Base-by-base conservation (phyloP, 2,113 vertebrate genomes). In the Gnathonemus longibarbis region DNA sequence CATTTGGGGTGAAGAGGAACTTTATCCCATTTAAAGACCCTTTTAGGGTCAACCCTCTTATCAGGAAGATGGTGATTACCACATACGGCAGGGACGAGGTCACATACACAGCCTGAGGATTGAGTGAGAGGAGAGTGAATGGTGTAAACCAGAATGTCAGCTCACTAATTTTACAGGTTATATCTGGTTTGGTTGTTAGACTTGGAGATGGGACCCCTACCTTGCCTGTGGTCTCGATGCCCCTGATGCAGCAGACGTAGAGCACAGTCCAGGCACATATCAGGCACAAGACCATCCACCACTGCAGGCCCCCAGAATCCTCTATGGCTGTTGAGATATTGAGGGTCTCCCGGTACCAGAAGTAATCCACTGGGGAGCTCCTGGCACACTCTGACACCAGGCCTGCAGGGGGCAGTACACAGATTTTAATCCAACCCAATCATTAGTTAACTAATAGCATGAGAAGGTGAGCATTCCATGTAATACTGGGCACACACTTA, bases 311-410 rank as follows among this genome's bases (percentile, higher is more conserved):
- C 83, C 97, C 98, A 0, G 97, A 97, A 7, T 98, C 90, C 0
- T 84, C 70, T 89, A 98, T 98, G 66, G 95, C 95, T 1, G 92
- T 42, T 0, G 97, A 96, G 88, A 94, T 96, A 90, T 98, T 97
- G 85, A 99, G 93, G 2, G 97, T 98, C 94, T 97, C 95, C 88
- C 98, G 90, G 95, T 98, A 99, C 96, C 96, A 99, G 93, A 94
- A 99, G 89, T 98, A 99, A 93, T 98, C 98, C 86, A 98, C 96
- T 0, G 98, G 90, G 89, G 97, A 96, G 94, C 97, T 98, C 89
- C 58, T 91, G 62, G 94, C 93, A 88, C 98, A 99, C 91, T 99
- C 98, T 0, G 95, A 74, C 86, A 96, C 5, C 2, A 92, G 96
- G 90, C 35, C 98, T 45, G 94, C 66, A 94, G 91, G 84, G 42